Base-by-base conservation (phyloP, 1,140 invertebrate genomes). In the Apis laboriosa region DNA sequence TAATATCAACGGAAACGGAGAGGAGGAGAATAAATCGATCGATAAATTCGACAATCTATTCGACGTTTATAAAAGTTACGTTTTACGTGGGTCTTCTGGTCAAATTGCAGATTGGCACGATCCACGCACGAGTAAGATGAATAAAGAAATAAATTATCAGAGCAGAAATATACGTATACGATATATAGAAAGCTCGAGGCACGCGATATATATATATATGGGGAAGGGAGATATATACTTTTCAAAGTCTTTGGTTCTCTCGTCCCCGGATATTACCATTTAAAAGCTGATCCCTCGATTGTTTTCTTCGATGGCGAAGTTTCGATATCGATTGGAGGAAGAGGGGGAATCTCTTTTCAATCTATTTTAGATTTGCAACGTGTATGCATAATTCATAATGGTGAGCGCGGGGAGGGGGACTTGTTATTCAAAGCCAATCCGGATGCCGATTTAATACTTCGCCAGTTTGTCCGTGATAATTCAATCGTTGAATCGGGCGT, bases 371-470 rank as follows among this genome's bases (percentile, higher is more conserved):
- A 84, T 80, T 84, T 80, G 56, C 63, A 28, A 13, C 28, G 61
- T 49, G 61, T 56, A 75, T 84, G 77, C 83, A 84, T 84, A 80
- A 84, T 84, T 84, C 83, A 80, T 84, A 74, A 71, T 53, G 68
- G 11, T 7, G 67, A 13, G 1, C 17, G 63, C 13, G 9, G 63
- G 9, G 24, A 9, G 60, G 24, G 60, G 24, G 70, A 58, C 53
- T 80, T 84, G 77, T 80, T 84, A 81, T 80, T 84, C 78, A 84
- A 81, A 84, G 60, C n/a, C 61, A 67, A 84, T 84, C 68, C 58
- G 55, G 53, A 53, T 24, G 13, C 43, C 63, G 43, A 71, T 81
- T 81, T 82, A 82, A 82, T 84, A 75, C 78, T 63, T 70, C 56
- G 83, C 56, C 43, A 75, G 66, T n/a, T 60, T 76, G 79, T 71